Base-by-base conservation (phyloP, 2,113 vertebrate species). In the Tenrec ecaudatus region DNA sequence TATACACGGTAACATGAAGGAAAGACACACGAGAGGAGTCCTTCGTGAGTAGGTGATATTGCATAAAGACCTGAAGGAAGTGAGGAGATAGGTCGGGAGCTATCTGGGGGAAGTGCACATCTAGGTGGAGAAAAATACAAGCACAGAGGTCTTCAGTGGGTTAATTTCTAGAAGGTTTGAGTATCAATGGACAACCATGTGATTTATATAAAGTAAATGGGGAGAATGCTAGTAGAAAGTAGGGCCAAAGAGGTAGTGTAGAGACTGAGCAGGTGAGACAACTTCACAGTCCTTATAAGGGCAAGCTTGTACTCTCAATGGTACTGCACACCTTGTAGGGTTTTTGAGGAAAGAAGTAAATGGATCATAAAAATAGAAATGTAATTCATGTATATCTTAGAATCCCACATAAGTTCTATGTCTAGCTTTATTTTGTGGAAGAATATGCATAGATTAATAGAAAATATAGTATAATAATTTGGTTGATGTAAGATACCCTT, bases 321-420 rank as follows among this genome's bases (percentile, higher is more conserved):
- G 25, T 66, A 66, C 23, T 66, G 10, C 36, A 75, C 76, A n/a
- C 38, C n/a, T 47, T n/a, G 8, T 27, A n/a, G 27, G 43, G 23
- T 31, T 82, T 95, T 8, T 68, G 19, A 92, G 68, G 15, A 92
- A 57, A 92, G 68, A 86, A 40, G 25, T 71, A 43, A 71, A 93
- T 33, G 25, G 83, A 60, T 36, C 15, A 36, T 22, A 87, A 31
- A 25, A 89, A 89, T 16, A 25, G 5, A 84, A 43, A 66, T n/a
- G 75, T 40, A 73, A 84, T 75, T 73, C 60, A 92, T 57, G 81
- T 68, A 85, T 57, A 81, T 68, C 82, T 43, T 40, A 75, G 29
- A 14, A 62, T 10, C 33, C 11, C n/a, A 36, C 78, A 66, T 0
- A 78, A 16, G 4, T 80, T 88, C 14, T 83, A n/a, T 19, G 25